These are phyloP conservation scores for Pygoscelis antarcticus DNA, from an alignment of 2,113 vertebrate genomes.

Conservation along the genomic window DNA sequence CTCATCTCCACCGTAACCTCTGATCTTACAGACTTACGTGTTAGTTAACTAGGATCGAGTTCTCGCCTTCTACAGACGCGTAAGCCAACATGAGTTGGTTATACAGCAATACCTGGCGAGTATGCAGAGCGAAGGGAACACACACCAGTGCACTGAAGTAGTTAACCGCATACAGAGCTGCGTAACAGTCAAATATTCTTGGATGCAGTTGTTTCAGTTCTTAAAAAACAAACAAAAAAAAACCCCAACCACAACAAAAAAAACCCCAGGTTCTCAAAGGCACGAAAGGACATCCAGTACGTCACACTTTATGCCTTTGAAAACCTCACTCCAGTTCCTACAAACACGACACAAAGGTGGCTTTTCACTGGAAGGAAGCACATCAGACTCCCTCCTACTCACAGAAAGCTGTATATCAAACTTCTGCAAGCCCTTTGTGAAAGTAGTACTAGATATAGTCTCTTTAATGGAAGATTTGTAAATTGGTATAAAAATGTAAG, in stretches of 20 bases:
- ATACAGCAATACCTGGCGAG: not conserved
- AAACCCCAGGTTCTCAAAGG: not conserved
- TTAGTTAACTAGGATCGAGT: not conserved
- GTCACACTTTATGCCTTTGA: not conserved
- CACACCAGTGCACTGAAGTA: rapidly evolving
- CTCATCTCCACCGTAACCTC: not conserved
- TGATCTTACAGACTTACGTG: not conserved
- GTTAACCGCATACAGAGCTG: not conserved
- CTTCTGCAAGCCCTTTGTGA: not conserved
- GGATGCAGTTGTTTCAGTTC: not conserved
- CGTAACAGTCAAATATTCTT: not conserved
- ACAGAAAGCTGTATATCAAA: not conserved
- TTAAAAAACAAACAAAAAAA: not conserved
- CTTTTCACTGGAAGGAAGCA: not conserved
- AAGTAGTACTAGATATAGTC: not conserved
- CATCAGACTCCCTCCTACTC: not conserved
- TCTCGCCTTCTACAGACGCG: not conserved
- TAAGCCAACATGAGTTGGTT: rapidly evolving
- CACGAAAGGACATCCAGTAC: not conserved
- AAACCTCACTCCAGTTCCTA: not conserved
- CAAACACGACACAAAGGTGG: not conserved
- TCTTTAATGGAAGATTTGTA: not conserved
- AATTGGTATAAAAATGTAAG: not conserved
- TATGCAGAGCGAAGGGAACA: not conserved
- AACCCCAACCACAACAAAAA: not conserved